Base-by-base conservation (phyloP, 2,797 vertebrate genomes). In the Pantherophis vulpinus region DNA sequence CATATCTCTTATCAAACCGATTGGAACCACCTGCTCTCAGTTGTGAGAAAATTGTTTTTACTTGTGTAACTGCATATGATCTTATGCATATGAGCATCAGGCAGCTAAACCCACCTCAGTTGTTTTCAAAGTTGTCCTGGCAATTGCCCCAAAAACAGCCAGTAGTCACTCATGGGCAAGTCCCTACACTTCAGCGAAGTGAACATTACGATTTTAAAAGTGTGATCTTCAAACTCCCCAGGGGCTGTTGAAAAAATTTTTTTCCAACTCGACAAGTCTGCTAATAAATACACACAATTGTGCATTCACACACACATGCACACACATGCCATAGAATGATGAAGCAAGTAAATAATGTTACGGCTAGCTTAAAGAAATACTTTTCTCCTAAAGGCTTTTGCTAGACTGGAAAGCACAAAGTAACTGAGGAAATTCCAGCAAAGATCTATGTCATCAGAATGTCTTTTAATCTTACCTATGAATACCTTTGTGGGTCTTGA, bases 121-220 rank as follows among this genome's bases (percentile, higher is more conserved):
- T 96, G 95, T 96, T 96, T 96, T 94, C 94, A 94, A 86, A 74
- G 55, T 92, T 94, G 63, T 91, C 93, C 95, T 97, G 97, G 97
- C 96, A 96, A 94, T 87, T 61, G 66, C 91, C 96, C 97, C 96
- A 96, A 96, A 95, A 97, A 94, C 97, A 97, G 97, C 94, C 96
- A 97, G 96, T 97, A 97, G 95, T 95, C 93, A 0, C 95, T 96
- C 94, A 93, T 0, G 87, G 96, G 95, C 97, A 97, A 91, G 96
- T 96, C 95, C 94, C 94, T 96, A n/a, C 95, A 95, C 95, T 96
- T 96, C 95, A 58, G 37, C 92, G 94, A 93, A 94, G 94, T 90
- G 94, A 97, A 95, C 91, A 91, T 95, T 94, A 93, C 95, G 95
- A 95, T 96, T 96, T 96, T 96, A 94, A 95, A 96, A 96, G 94